Percentiles rank a stretch among this genome's conserved stretches.
phyloP scores from a whole-genome alignment of 2,113 vertebrate species.

The Mesembrinibis cayennensis region DNA sequence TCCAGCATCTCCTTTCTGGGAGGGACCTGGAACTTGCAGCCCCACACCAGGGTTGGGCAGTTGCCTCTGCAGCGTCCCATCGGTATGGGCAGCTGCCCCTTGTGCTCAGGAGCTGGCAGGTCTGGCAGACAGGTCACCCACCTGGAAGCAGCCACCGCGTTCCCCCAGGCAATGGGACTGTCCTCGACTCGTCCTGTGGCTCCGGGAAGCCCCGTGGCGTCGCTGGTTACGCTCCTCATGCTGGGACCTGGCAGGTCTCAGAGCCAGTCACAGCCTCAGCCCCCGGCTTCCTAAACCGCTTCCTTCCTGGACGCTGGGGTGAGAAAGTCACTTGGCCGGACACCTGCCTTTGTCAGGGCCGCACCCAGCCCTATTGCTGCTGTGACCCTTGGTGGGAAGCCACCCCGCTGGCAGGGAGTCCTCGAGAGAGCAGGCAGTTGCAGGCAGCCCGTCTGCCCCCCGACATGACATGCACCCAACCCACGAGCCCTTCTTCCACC shows the following conservation, averaged over 20 bases:
- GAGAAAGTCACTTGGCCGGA: conserved; percentile 29
- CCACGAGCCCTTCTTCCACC: accelerated
- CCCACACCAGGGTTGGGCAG: accelerated
- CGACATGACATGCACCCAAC: neutral
- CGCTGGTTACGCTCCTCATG: neutral
- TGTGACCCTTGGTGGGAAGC: neutral
- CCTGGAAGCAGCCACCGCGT: neutral
- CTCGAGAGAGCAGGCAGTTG: neutral
- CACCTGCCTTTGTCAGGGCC: neutral
- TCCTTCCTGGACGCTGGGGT: neutral
- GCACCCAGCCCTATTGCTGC: neutral
- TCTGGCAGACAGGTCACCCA: neutral
- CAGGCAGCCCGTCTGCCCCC: neutral
- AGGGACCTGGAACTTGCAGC: neutral
- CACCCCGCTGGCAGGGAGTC: neutral
- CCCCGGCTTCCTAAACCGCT: neutral
- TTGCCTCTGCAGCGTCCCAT: neutral
- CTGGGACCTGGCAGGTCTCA: neutral
- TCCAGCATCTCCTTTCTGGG: neutral
- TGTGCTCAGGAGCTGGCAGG: neutral
- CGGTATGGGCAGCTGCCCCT: neutral
- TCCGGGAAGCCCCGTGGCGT: accelerated
- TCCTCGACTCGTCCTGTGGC: neutral
- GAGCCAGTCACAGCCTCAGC: neutral
- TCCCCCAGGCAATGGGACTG: accelerated